Conservation (phyloP, 2,888 invertebrate species). For the Tholera decimalis region DNA sequence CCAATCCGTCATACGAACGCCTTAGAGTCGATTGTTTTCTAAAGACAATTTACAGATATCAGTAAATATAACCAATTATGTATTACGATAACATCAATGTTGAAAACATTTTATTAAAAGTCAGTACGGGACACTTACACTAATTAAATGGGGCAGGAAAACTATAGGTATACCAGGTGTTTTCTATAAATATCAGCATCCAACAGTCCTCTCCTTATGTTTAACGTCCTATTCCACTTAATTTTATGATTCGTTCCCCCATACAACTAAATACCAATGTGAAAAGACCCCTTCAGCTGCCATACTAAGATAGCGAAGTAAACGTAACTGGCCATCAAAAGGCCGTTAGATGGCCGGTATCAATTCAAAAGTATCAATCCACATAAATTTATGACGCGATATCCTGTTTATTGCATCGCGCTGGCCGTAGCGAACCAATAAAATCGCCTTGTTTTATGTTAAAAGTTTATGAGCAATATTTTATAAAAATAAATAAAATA, state of each 20-base stretch:
- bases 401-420: constrained; percentile 81
- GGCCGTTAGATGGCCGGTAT: constrained; percentile 62
- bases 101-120: not conserved
- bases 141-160: not conserved
- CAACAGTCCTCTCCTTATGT: not conserved
- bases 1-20: no score
- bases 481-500: constrained; percentile 84
- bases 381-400: constrained; percentile 83
- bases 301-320: constrained; percentile 39
- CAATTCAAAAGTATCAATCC: constrained; percentile 81
- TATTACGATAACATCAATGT: no score
- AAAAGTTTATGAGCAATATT: constrained; percentile 86
- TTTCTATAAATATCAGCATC: constrained; percentile 11
- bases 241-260: constrained; percentile 4
- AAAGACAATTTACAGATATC: no score
- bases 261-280: constrained; percentile 19
- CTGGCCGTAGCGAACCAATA: constrained; percentile 81
- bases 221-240: constrained; percentile 14
- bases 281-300: constrained; percentile 15
- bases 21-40: no score
- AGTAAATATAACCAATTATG: not conserved
- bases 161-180: not conserved
- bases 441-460: constrained; percentile 84
- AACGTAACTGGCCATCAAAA: constrained; percentile 61
- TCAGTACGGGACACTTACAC: not conserved